Conservation (phyloP, 2,797 vertebrate species). For the Rhynchotus rufescens region DNA sequence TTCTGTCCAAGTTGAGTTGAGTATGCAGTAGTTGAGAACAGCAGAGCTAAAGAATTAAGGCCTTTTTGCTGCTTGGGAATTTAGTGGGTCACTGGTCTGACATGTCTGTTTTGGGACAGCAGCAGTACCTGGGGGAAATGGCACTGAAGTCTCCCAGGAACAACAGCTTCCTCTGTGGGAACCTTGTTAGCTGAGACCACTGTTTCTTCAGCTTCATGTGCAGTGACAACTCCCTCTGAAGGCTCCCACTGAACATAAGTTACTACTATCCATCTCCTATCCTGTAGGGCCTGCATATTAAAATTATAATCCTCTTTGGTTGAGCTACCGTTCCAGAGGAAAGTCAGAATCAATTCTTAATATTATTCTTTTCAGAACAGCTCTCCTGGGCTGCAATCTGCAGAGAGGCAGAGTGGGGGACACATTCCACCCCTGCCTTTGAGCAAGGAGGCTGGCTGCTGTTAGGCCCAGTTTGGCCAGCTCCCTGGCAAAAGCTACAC, state of each 20-base stretch:
- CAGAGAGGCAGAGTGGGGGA: accelerated
- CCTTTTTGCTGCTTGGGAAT: slow-evolving; percentile 6
- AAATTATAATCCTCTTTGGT: background rate
- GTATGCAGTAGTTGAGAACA: background rate
- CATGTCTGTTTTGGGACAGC: background rate
- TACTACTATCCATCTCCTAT: background rate
- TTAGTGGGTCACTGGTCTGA: slow-evolving; percentile 13
- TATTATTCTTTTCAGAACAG: background rate
- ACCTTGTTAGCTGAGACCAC: slow-evolving; percentile 18
- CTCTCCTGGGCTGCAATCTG: background rate
- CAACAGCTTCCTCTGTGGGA: slow-evolving; percentile 16
- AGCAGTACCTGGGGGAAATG: background rate
- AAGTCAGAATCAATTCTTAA: background rate
- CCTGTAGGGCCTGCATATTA: background rate
- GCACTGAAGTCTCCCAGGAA: background rate
- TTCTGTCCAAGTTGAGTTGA: background rate
- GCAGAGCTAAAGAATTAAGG: background rate
- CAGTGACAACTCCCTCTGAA: background rate
- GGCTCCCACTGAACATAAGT: background rate
- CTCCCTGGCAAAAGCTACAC: background rate
- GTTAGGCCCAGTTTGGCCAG: background rate
- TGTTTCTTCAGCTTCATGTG: background rate
- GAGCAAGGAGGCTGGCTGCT: background rate
- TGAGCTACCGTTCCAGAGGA: background rate
- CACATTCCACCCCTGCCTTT: background rate